phyloP scores from a whole-genome alignment of 2,797 vertebrate species.

The Pangasius larnaudii region DNA sequence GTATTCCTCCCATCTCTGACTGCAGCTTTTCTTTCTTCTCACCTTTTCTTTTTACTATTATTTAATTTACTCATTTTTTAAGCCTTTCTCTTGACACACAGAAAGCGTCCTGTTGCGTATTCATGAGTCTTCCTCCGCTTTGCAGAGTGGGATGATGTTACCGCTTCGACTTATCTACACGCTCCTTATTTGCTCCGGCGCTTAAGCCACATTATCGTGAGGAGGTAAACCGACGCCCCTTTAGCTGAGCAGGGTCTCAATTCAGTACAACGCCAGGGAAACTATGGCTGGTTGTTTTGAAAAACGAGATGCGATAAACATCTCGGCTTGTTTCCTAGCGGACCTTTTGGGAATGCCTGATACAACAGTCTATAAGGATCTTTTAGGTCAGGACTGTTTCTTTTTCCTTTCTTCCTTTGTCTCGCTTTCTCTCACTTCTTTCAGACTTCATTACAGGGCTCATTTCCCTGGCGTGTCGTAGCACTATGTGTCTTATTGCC shows the following conservation, averaged over 20 bases:
- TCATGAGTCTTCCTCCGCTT: slow-evolving; percentile 45
- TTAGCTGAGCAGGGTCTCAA: slow-evolving; percentile 3
- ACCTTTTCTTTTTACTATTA: neutral
- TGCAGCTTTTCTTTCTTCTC: slow-evolving; percentile 17
- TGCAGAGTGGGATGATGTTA: slow-evolving; percentile 38
- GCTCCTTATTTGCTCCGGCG: neutral
- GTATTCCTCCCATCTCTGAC: neutral
- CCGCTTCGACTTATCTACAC: slow-evolving; percentile 46
- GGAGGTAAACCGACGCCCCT: slow-evolving; percentile 3
- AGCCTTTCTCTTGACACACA: neutral
- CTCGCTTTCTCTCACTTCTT: slow-evolving; percentile 35
- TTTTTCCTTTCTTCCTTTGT: slow-evolving; percentile 23
- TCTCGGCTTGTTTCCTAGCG: slow-evolving; percentile 42
- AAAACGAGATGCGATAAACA: slow-evolving; percentile 51
- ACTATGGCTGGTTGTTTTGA: slow-evolving; percentile 43
- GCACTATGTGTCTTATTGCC: slow-evolving; percentile 63
- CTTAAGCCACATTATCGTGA: slow-evolving; percentile 10
- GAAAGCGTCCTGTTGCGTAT: slow-evolving; percentile 51
- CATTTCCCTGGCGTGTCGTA: slow-evolving; percentile 58
- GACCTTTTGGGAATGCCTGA: slow-evolving; percentile 49
- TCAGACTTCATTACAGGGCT: slow-evolving; percentile 60
- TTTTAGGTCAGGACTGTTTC: slow-evolving; percentile 47
- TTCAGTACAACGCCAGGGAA: slow-evolving; percentile 32
- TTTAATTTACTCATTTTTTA: neutral
- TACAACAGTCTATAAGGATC: slow-evolving; percentile 49